Base-by-base conservation (phyloP, 2,797 vertebrate genomes). In the Sciaenops ocellatus region DNA sequence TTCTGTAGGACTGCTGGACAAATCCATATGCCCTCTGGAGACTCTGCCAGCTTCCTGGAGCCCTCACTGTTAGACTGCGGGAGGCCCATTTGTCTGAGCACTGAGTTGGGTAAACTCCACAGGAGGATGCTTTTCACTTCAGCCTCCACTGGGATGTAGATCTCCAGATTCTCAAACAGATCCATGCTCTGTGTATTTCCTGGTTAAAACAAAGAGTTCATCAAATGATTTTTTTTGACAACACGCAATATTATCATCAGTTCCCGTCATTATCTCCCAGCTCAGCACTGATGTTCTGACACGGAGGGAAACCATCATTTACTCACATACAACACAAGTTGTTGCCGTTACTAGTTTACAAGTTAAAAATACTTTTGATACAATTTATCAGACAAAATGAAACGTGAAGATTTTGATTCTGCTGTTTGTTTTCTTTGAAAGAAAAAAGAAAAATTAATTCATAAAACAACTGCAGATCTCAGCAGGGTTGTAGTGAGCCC, bases 141-240 rank as follows among this genome's bases (percentile, higher is more conserved):
- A 10, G 94, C 90, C 22, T 93, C 89, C 42, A 15, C 60, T 12
- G 94, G 94, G 70, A 94, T 89, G 86, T 84, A 90, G 69, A 94
- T 73, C 62, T 93, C 90, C 57, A 90, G 64, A n/a, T 47, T 75
- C 4, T 44, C 55, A 8, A 64, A 15, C 12, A 48, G 20, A 9
- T 86, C 84, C 88, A 92, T 90, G 54, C 1, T 75, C 24, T 7
- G 38, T 50, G 22, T 24, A 0, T 52, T 71, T 44, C 24, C 61
- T 86, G 87, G 78, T 61, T 41, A 4, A 71, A 26, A 77, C 24
- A 76, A 30, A 5, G 57, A 73, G 51, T 46, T 63, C 2, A 42
- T 67, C 18, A 65, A 56, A 1, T 42, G 41, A 11, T 41, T 41
- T 12, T 42, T 42, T 13, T 42, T 13, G 42, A 24, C 5, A 51